These are phyloP conservation scores for Deilephila elpenor DNA, from an alignment of 2,888 invertebrate genomes.

Conservation along the genomic window DNA sequence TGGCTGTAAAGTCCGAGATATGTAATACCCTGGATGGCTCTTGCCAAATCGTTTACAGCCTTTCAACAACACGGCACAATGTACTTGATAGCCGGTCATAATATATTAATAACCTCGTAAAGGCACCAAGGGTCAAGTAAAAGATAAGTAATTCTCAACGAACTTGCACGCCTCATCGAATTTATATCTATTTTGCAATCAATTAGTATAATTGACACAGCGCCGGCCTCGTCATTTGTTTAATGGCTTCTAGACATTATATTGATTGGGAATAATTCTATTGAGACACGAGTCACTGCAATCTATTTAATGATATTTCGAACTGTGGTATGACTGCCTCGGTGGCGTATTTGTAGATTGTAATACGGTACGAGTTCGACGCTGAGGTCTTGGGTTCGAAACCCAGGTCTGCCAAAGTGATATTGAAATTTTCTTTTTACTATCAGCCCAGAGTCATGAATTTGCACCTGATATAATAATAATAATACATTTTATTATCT, in stretches of 20 bases:
- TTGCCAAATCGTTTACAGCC: slow-evolving; percentile 43
- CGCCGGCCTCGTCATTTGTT: neutral
- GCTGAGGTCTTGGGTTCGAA: too few relatives aligned
- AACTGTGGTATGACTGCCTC: too few relatives aligned
- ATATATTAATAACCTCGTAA: slow-evolving; percentile 64
- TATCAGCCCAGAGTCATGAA: too few relatives aligned
- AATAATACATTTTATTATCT: too few relatives aligned
- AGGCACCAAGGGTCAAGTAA: slow-evolving; percentile 53
- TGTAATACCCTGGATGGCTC: neutral
- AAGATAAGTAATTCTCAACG: slow-evolving; percentile 54
- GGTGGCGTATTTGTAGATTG: too few relatives aligned
- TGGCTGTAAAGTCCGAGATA: slow-evolving; percentile 2
- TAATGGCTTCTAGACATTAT: neutral
- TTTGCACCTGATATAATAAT: too few relatives aligned
- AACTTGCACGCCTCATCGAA: slow-evolving; percentile 33
- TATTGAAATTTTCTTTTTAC: too few relatives aligned
- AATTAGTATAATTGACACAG: neutral
- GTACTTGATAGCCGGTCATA: slow-evolving; percentile 54
- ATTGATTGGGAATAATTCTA: too few relatives aligned
- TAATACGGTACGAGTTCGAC: too few relatives aligned
- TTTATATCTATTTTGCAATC: slow-evolving; percentile 42
- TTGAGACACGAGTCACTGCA: too few relatives aligned
- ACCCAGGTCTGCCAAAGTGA: too few relatives aligned
- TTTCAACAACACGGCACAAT: slow-evolving; percentile 44
- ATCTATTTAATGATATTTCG: too few relatives aligned